phyloP scores from a whole-genome alignment of 2,888 invertebrate species.

The Unio pictorum region DNA sequence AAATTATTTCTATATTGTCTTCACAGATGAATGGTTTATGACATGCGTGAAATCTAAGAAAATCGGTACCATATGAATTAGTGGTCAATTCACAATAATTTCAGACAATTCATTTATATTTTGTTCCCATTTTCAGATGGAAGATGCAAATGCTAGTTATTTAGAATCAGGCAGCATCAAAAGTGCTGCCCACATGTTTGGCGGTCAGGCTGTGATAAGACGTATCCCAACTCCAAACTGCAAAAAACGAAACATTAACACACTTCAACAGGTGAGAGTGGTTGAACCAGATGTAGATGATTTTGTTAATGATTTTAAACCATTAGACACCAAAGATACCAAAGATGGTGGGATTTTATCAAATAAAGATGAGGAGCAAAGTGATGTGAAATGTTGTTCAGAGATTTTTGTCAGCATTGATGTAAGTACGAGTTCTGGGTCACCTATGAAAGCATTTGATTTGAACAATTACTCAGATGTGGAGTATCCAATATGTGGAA shows the following conservation, averaged over 20 bases:
- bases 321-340: slow-evolving; percentile 4
- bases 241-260: slow-evolving; percentile 7
- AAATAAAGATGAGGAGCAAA: slow-evolving; percentile 2
- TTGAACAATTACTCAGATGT: slow-evolving; percentile 19
- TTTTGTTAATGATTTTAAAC: slow-evolving; percentile 17
- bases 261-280: background rate
- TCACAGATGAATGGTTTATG: no score
- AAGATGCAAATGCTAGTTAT: slow-evolving; percentile 16
- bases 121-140: slow-evolving; percentile 22
- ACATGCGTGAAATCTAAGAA: no score
- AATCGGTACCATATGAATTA: no score
- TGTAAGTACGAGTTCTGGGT: no score
- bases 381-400: background rate
- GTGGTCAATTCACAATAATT: no score
- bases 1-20: no score
- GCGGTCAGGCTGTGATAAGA: slow-evolving; percentile 45
- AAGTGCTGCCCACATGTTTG: slow-evolving; percentile 43
- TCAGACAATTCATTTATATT: no score
- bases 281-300: slow-evolving; percentile 20
- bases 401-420: no score
- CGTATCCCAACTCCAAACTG: slow-evolving; percentile 43
- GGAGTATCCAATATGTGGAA: slow-evolving; percentile 61
- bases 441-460: no score
- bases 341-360: slow-evolving; percentile 8
- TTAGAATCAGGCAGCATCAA: slow-evolving; percentile 36